Evolutionary conservation across 1,140 invertebrate species (phyloP).

Genomic region (Manduca sexta): DNA sequence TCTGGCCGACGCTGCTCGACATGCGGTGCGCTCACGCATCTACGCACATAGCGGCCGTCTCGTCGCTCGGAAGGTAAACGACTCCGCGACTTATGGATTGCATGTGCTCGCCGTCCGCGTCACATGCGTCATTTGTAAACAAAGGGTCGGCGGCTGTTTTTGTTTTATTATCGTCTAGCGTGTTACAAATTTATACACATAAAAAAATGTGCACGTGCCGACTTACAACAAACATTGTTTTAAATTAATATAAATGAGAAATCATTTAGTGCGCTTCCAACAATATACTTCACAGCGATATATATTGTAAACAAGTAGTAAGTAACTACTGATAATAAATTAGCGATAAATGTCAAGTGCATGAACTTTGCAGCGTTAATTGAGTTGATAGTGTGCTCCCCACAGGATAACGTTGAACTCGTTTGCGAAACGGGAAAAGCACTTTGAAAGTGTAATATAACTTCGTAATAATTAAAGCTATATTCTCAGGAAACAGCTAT

Average conservation of each 20-base stretch:
- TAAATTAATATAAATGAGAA: not conserved
- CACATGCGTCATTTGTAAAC: constrained; percentile 66
- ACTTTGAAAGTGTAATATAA: too few species aligned
- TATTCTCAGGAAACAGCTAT: too few species aligned
- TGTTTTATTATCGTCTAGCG: constrained; percentile 45
- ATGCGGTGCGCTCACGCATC: constrained; percentile 55
- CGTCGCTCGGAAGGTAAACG: constrained; percentile 67
- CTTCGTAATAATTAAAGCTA: too few species aligned
- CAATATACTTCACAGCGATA: not conserved
- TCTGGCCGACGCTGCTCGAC: constrained; percentile 40
- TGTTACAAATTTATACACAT: constrained; percentile 17
- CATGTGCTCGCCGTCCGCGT: constrained; percentile 30
- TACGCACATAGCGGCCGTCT: constrained; percentile 66
- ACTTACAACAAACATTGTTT: constrained; percentile 1
- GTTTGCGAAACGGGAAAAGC: too few species aligned
- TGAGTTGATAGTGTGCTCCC: constrained; percentile 5
- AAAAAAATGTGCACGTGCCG: not conserved
- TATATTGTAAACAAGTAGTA: not conserved
- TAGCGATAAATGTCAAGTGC: constrained; percentile 25
- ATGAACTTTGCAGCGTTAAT: constrained; percentile 19
- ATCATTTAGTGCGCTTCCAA: too few species aligned
- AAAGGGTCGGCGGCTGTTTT: constrained; percentile 59
- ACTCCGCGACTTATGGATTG: constrained; percentile 61
- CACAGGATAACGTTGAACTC: too few species aligned
- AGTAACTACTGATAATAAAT: constrained; percentile 12